Percentiles rank a stretch among this genome's conserved stretches.
Evolutionary conservation across 2,888 invertebrate genomes (phyloP).

Genomic region (Liposcelis brunnea): DNA sequence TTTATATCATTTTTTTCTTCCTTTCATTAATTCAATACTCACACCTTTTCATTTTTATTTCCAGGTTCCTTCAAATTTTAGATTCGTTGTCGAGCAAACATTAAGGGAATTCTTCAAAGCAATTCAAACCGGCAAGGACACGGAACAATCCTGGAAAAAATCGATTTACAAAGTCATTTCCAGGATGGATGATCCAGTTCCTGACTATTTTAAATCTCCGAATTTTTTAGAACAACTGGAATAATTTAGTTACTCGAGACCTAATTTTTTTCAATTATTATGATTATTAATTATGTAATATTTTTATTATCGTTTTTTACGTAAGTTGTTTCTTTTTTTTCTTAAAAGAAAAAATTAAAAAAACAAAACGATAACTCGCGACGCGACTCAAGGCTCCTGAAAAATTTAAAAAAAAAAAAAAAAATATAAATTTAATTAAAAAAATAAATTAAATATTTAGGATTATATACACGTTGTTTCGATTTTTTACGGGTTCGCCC

Average conservation of each 20-base stretch:
- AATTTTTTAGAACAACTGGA: constrained; percentile 98
- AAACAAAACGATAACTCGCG: too few species aligned
- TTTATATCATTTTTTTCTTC: constrained; percentile 1
- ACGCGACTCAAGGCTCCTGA: too few species aligned
- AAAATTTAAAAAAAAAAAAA: too few species aligned
- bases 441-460: too few species aligned
- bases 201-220: constrained; percentile 98
- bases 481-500: too few species aligned
- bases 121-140: constrained; percentile 89
- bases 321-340: too few species aligned
- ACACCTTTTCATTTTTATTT: constrained; percentile 17
- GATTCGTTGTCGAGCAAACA: constrained; percentile 93
- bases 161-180: constrained; percentile 99
- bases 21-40: constrained; percentile 6
- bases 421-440: too few species aligned
- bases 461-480: too few species aligned
- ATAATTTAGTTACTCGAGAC: constrained; percentile 30
- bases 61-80: constrained; percentile 95
- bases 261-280: too few species aligned
- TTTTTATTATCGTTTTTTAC: too few species aligned
- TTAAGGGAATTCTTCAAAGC: constrained; percentile 98
- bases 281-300: too few species aligned
- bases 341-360: too few species aligned
- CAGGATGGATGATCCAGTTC: constrained; percentile 94
- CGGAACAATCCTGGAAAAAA: constrained; percentile 99